Conservation (phyloP, 2,113 vertebrate genomes). For the Daphoenositta chrysoptera region DNA sequence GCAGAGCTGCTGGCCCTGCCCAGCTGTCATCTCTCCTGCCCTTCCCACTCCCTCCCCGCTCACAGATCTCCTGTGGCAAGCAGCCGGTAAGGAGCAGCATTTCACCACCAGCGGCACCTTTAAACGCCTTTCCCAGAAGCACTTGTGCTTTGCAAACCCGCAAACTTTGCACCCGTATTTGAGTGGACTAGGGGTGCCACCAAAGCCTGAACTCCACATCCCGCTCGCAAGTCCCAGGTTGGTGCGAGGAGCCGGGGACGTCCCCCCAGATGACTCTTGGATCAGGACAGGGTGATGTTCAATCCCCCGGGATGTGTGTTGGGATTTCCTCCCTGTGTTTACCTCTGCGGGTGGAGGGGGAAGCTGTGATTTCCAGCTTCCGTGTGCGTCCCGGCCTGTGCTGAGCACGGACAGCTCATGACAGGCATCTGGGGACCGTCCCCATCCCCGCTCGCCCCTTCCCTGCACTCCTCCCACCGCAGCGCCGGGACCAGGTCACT, state of each 20-base stretch:
- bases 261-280: background rate
- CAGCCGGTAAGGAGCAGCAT: background rate
- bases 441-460: background rate
- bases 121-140: background rate
- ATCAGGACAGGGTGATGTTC: background rate
- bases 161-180: background rate
- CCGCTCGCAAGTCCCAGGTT: rapidly evolving
- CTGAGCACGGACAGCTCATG: background rate
- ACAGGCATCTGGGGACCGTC: background rate
- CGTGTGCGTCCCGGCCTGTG: rapidly evolving
- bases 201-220: background rate
- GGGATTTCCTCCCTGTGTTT: background rate
- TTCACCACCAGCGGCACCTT: background rate
- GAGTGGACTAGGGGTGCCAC: no score
- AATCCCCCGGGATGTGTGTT: background rate
- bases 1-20: background rate
- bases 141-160: background rate
- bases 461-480: background rate
- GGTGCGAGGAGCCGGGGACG: background rate
- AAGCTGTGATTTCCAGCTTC: background rate
- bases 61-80: rapidly evolving
- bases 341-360: background rate
- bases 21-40: background rate
- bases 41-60: background rate
- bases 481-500: rapidly evolving